Evolutionary conservation across 2,113 vertebrate species (phyloP).

Genomic region (Eurystomus gularis): DNA sequence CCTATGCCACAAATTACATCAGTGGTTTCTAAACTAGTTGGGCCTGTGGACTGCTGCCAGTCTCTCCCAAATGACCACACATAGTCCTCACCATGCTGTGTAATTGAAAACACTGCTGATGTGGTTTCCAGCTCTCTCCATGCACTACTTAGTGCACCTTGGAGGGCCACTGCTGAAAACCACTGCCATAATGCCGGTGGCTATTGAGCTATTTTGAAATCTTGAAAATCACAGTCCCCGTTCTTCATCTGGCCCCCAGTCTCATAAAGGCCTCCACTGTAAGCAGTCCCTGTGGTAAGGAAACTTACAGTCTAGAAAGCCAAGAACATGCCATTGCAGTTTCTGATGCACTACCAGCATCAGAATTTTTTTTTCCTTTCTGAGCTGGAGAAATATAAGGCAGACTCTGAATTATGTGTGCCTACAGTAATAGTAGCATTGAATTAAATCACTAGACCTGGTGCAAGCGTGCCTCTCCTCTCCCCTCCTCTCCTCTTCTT

Average conservation of each 20-base stretch:
- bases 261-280: accelerated
- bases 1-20: background rate
- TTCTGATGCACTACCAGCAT: background rate
- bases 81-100: background rate
- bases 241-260: background rate
- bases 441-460: background rate
- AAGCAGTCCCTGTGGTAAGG: background rate
- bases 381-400: background rate
- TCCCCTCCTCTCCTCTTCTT: background rate
- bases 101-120: background rate
- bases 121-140: background rate
- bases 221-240: background rate
- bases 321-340: background rate
- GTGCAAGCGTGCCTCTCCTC: background rate
- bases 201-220: background rate
- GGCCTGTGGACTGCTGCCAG: background rate
- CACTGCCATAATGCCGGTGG: accelerated
- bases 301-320: accelerated
- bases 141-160: background rate
- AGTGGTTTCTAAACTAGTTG: background rate
- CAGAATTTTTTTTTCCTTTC: background rate
- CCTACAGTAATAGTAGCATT: background rate
- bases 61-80: background rate
- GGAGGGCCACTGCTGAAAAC: background rate
- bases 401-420: background rate